Evolutionary conservation across 2,888 invertebrate genomes (phyloP), one percentile per base, ranked within the genome.

Genomic region (Flexamia atlantica): DNA sequence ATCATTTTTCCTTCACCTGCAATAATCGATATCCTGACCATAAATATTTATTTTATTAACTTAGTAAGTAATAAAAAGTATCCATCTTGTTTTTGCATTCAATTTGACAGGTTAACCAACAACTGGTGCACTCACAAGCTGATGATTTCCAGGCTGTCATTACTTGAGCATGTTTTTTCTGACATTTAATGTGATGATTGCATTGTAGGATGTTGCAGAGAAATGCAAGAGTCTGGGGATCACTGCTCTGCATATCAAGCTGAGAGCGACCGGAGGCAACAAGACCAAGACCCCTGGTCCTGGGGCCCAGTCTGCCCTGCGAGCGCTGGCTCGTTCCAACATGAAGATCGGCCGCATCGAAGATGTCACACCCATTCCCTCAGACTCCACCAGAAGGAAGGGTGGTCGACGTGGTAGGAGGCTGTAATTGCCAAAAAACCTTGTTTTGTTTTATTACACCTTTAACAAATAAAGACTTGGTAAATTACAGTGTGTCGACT

Each of bases 261-360:
- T 99, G 87, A 94, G 99, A 89, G 99, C 99, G 46, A 99, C 99
- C 84, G 99, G 99, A 88, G 99, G 99, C 86, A 99, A 98, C 92
- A 97, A 98, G 90, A 98, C 98, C 20, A 99, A 99, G 91, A 99
- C 98, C 7, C 99, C 99, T 79, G 99, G 99, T 90, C 99, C 99
- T 25, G 99, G 99, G 87, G 99, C 99, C 57, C 97, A 97, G 91
- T 99, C 99, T 84, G 99, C 99, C 72, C 94, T 99, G 82, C 94
- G 99, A 88, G 99, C 99, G 88, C 93, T 99, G 88, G 99, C 99
- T 88, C 97, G 99, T 91, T 97, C 99, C 85, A 98, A 97, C 89
- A 99, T 99, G 98, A 99, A 99, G 92, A 99, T 99, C 91, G 99
- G 99, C 81, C 96, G 99, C 89, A 99, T 99, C 90, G 99, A 97